These are phyloP conservation scores for Trichacis sp. DNA, from an alignment of 2,888 invertebrate genomes.

Conservation along the genomic window DNA sequence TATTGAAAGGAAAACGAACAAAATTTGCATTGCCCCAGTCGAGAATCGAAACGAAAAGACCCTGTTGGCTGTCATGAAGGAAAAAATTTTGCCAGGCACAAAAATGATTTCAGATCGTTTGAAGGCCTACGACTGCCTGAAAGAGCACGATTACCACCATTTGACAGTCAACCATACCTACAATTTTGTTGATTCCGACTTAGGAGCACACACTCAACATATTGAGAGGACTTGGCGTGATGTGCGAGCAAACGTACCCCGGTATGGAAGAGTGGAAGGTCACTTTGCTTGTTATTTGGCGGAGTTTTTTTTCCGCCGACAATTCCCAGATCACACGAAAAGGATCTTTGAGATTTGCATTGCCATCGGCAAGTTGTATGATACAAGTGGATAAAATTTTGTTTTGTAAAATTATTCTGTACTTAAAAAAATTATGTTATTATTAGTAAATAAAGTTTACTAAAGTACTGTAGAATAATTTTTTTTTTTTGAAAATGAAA, in stretches of 20 bases:
- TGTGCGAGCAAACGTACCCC: constrained; percentile 1
- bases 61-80: constrained; percentile 39
- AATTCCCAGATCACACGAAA: constrained; percentile 1
- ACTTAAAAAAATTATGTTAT: too few species aligned
- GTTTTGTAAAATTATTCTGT: too few species aligned
- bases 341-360: too few species aligned
- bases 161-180: constrained; percentile 15
- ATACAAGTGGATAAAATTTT: too few species aligned
- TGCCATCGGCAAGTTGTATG: too few species aligned
- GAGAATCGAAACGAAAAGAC: constrained; percentile 19
- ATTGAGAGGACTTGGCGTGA: constrained; percentile 2
- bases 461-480: too few species aligned
- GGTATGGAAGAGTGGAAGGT: neutral
- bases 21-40: constrained; percentile 28
- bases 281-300: constrained; percentile 11
- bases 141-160: constrained; percentile 41
- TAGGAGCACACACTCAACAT: neutral
- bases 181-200: constrained; percentile 8
- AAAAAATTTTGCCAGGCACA: constrained; percentile 43
- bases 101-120: constrained; percentile 50
- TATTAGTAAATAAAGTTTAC: too few species aligned
- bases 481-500: too few species aligned
- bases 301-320: constrained; percentile 11
- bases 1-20: constrained; percentile 16
- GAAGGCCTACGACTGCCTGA: constrained; percentile 47